Conservation (phyloP, 2,797 vertebrate species). For the Tokudaia tokunoshimensis region DNA sequence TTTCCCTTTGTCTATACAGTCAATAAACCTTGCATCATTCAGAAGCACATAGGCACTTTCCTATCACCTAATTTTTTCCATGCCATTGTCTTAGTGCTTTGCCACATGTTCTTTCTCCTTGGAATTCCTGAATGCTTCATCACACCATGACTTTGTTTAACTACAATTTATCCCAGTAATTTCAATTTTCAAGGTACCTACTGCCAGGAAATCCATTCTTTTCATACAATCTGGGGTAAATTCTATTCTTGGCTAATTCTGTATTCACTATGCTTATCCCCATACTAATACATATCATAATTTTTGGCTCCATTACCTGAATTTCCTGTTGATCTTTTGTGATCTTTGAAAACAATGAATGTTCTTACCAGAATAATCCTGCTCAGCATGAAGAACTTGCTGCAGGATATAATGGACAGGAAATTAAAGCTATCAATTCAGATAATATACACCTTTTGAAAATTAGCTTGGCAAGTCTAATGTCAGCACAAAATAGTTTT, state of each 20-base stretch:
- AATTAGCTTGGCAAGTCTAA: too few species aligned
- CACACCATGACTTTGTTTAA: not conserved
- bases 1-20: not conserved
- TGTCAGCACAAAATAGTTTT: too few species aligned
- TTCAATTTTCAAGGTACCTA: conserved; percentile 17
- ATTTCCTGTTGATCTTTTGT: too few species aligned
- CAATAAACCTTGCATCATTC: not conserved
- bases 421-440: too few species aligned
- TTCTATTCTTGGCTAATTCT: not conserved
- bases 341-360: too few species aligned
- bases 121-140: not conserved
- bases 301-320: too few species aligned
- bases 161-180: not conserved
- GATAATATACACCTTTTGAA: too few species aligned
- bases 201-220: not conserved
- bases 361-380: not conserved
- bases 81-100: not conserved
- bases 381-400: not conserved
- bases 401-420: not conserved
- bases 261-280: not conserved
- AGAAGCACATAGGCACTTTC: not conserved
- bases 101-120: not conserved
- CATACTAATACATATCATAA: too few species aligned
- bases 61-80: not conserved
- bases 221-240: not conserved